Evolutionary conservation across 2,113 vertebrate species (phyloP).

Genomic region (Irena cyanogastra): DNA sequence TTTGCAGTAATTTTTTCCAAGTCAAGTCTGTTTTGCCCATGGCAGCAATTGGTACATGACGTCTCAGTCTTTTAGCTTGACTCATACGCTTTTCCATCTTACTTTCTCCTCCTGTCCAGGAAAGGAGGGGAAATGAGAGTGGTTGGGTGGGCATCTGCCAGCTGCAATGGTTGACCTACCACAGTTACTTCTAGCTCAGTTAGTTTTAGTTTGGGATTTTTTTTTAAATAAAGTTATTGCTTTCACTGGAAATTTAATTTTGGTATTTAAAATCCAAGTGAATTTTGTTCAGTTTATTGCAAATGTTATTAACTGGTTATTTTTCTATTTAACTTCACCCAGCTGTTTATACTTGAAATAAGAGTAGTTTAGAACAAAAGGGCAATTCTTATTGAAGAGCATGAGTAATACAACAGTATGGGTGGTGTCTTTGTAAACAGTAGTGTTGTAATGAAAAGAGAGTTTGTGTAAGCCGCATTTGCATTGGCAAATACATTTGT

Average conservation of each 20-base stretch:
- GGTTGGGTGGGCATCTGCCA: background rate
- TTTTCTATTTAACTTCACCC: background rate
- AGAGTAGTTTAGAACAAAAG: background rate
- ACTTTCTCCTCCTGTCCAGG: background rate
- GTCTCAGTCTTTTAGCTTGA: background rate
- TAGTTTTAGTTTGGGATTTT: background rate
- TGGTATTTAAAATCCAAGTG: background rate
- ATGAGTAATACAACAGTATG: background rate
- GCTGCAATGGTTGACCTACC: background rate
- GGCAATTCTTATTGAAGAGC: background rate
- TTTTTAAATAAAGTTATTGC: background rate
- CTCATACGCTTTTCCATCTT: background rate
- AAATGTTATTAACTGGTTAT: background rate
- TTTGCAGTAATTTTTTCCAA: background rate
- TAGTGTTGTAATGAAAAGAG: background rate
- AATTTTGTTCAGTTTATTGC: background rate
- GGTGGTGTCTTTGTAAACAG: background rate
- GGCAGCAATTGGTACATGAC: background rate
- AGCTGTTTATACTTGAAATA: background rate
- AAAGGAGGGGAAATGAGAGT: background rate
- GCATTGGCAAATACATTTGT: constrained; percentile 22
- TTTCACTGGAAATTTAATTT: background rate
- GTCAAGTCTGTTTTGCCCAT: background rate
- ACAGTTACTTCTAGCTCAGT: background rate
- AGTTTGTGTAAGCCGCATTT: constrained; percentile 37